These are phyloP conservation scores for Peromyscus melanophrys DNA, from an alignment of 2,797 vertebrate genomes.

Conservation along the genomic window DNA sequence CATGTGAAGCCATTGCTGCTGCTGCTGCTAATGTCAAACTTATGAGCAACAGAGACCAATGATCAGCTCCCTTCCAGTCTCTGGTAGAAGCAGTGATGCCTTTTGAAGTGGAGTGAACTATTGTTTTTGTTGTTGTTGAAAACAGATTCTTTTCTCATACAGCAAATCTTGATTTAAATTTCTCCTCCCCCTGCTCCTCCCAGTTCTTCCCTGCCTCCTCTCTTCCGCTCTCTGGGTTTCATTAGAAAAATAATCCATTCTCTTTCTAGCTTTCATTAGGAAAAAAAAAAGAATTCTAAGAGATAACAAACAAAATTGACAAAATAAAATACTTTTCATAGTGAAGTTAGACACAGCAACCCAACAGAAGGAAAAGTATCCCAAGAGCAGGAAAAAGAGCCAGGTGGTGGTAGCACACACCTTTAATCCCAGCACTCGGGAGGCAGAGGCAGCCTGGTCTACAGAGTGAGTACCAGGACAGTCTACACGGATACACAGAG, in stretches of 20 bases:
- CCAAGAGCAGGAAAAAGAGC: not conserved
- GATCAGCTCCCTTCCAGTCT: not conserved
- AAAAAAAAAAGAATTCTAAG: not conserved
- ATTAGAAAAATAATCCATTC: not conserved
- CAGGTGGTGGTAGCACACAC: no score
- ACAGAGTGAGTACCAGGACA: no score
- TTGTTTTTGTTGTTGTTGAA: not conserved
- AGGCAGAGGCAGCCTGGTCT: no score
- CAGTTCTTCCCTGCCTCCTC: not conserved
- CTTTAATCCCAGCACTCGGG: no score
- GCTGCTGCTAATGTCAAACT: not conserved
- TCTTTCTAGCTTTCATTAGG: not conserved
- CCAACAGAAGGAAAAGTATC: not conserved
- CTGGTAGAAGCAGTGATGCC: not conserved
- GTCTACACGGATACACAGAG: no score
- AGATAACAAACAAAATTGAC: not conserved
- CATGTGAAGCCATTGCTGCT: rapidly evolving
- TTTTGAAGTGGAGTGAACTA: not conserved
- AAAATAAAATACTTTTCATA: not conserved
- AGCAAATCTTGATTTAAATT: not conserved
- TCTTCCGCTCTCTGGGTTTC: not conserved
- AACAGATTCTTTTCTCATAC: not conserved
- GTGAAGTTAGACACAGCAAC: not conserved
- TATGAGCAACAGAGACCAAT: not conserved
- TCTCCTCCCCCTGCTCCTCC: not conserved